These are phyloP conservation scores for Hemaris fuciformis DNA, from an alignment of 2,888 invertebrate genomes.

Conservation along the genomic window DNA sequence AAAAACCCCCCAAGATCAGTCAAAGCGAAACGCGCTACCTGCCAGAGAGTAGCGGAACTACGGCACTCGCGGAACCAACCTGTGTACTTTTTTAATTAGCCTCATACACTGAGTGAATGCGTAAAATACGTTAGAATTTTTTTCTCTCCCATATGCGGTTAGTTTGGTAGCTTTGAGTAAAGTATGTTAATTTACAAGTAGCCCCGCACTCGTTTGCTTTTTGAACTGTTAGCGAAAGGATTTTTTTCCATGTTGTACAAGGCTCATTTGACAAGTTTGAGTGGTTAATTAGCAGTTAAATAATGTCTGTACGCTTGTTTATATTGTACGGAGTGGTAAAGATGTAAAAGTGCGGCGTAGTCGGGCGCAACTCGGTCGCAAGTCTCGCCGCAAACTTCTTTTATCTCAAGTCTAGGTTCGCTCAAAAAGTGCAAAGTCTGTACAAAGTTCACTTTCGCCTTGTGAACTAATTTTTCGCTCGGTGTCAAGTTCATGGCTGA, in stretches of 20 bases:
- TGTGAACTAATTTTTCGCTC: conserved; percentile 81
- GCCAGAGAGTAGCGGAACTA: conserved; percentile 78
- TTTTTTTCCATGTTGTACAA: conserved; percentile 32
- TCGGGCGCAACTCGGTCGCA: conserved; percentile 13
- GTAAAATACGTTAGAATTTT: conserved; percentile 73
- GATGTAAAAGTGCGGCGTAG: conserved; percentile 1
- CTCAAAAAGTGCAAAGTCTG: conserved; percentile 79
- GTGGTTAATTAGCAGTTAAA: conserved; percentile 51
- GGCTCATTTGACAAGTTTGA: conserved; percentile 41
- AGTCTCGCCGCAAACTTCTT: conserved; percentile 57
- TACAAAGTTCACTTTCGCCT: conserved; percentile 80
- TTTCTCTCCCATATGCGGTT: conserved; percentile 65
- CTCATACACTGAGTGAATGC: conserved; percentile 74
- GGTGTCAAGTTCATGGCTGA: conserved; percentile 79
- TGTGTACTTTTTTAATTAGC: conserved; percentile 81
- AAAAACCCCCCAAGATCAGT: conserved; percentile 57
- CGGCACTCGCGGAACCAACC: conserved; percentile 72
- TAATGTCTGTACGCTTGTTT: conserved; percentile 13
- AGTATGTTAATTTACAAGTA: conserved; percentile 78
- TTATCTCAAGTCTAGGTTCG: conserved; percentile 74
- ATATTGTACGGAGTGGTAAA: not conserved
- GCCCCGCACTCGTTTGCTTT: conserved; percentile 54
- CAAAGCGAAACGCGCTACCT: conserved; percentile 75
- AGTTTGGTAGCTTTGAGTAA: conserved; percentile 76
- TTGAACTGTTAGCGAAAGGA: conserved; percentile 56